Base-by-base conservation (phyloP, 2,113 vertebrate genomes). In the Hyaena hyaena region DNA sequence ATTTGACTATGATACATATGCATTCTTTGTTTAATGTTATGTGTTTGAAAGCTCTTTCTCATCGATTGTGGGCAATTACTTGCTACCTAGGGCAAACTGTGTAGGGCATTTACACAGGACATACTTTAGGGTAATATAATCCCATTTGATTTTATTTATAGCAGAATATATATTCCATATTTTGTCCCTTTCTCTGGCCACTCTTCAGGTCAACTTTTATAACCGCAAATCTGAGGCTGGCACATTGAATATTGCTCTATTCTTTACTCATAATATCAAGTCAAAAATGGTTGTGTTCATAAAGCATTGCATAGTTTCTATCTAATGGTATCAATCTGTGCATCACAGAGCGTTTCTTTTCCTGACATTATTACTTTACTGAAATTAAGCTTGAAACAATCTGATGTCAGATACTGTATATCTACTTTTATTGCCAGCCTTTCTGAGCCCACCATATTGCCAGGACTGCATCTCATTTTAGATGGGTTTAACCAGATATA, bases 351-450 rank as follows among this genome's bases (percentile, higher is more conserved):
- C 45, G 0, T 98, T 98, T 98, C 98, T 98, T 98, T 99, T 97
- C 98, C 98, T 99, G 98, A 99, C 98, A 98, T 99, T 99, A 99
- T 99, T 99, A 99, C 98, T 99, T 99, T 98, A 98, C 98, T 98
- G 98, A 98, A 99, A 99, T 99, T 99, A 99, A 99, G 98, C 98
- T 98, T 98, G 99, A 99, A 99, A 99, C 99, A 99, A 99, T 99
- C 98, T 98, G 98, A 98, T 98, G 98, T 99, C 99, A 99, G 98
- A 98, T 98, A 99, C 98, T 98, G 98, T 99, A 99, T 99, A 99
- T 99, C 98, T 98, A 96, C 98, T 99, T 99, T 99, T 99, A 99
- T 99, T 99, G 98, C 98, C 98, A 98, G 98, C 76, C 97, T 98
- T 98, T 97, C 98, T 97, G 98, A 98, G 98, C 98, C 98, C 96